These are phyloP conservation scores for Psittacula derbiana DNA, from an alignment of 2,797 vertebrate species.

Conservation along the genomic window DNA sequence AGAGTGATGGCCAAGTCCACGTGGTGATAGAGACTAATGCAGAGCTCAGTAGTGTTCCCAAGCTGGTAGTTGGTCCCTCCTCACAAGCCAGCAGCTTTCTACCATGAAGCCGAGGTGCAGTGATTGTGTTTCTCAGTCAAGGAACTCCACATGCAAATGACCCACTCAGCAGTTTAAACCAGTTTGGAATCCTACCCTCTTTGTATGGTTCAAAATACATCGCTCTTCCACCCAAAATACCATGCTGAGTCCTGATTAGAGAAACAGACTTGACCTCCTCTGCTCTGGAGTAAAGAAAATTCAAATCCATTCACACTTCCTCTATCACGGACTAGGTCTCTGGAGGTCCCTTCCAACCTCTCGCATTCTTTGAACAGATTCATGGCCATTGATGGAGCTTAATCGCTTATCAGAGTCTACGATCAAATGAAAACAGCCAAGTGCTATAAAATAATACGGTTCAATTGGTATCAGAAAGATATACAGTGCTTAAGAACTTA, in stretches of 20 bases:
- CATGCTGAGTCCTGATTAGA: neutral
- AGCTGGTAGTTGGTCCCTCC: neutral
- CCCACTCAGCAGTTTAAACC: neutral
- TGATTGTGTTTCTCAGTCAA: neutral
- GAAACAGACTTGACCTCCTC: neutral
- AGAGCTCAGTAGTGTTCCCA: neutral
- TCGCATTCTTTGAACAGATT: neutral
- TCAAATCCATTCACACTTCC: neutral
- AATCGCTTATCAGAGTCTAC: slow-evolving; percentile 12
- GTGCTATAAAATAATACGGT: slow-evolving; percentile 22
- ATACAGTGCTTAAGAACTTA: neutral
- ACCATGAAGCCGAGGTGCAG: neutral
- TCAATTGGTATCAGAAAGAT: slow-evolving; percentile 4
- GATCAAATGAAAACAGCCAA: slow-evolving; percentile 21
- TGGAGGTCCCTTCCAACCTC: neutral
- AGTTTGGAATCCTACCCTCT: neutral
- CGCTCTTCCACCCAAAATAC: neutral
- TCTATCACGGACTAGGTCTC: neutral
- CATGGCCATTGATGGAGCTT: neutral
- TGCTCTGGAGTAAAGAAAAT: neutral
- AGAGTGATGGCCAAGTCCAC: neutral
- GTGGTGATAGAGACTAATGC: neutral
- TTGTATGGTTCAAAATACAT: neutral
- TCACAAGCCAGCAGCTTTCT: neutral
- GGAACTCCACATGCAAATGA: neutral